Base-by-base conservation (phyloP, 2,888 invertebrate species). In the Chrysotoxum bicinctum region DNA sequence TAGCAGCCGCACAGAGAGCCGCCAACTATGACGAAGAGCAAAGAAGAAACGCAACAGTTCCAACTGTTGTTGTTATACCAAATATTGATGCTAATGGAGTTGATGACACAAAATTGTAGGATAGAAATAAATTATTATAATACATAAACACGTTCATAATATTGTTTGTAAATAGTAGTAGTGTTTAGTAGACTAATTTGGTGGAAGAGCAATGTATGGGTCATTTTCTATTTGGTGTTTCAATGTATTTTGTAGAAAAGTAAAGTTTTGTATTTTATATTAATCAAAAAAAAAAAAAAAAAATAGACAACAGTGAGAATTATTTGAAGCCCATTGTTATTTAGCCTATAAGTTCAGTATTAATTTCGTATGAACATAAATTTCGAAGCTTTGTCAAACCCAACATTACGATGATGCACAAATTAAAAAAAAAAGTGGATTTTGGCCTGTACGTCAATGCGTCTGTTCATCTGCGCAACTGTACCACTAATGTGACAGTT, bases 21-120 rank as follows among this genome's bases (percentile, higher is more conserved):
- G 84, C 77, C 19, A 88, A 88, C 1, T 82, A 89, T 32, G 86
- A 88, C 56, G 89, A 90, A 72, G 89, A 89, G 6, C 88, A 88
- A 23, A 83, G 88, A 66, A 77, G 87, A 30, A 87, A 86, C 73
- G 78, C 88, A 74, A 80, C 87, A 21, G 87, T 90, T 72, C 90
- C 91, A 66, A 90, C 90, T 79, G 91, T 92, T 68, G 90, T 92
- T 80, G 89, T 92, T 62, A 91, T 92, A 88, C 91, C 91, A 74
- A 90, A 91, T 89, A 74, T 78, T 54, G 89, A 89, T 82, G 89
- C 89, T 72, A 88, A 88, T 73, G 87, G 87, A 54, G 88, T 90
- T 75, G 90, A 91, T 87, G 92, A 92, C 87, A 92, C 92, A 35
- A 90, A 90, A 87, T 90, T 92, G 88, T 92, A 90, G 89, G 88